phyloP scores from a whole-genome alignment of 2,888 invertebrate genomes.

The Cartodere bifasciata region DNA sequence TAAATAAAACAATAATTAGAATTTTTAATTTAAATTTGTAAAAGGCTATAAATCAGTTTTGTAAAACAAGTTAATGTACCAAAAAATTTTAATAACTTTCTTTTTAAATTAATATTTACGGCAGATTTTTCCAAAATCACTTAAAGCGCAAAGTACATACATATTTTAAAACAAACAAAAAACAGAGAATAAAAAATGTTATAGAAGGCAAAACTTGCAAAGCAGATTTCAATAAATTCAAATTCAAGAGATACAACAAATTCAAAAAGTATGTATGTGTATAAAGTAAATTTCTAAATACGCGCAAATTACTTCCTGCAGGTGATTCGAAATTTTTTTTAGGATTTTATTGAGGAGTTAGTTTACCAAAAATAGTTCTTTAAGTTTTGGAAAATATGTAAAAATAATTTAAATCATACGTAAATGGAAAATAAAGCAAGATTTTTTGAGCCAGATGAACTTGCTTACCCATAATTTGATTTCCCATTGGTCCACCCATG shows the following conservation, averaged over 20 bases:
- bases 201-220: too few relatives aligned
- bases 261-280: not conserved
- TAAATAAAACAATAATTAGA: too few relatives aligned
- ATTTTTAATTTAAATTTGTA: too few relatives aligned
- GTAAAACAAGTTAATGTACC: too few relatives aligned
- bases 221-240: too few relatives aligned
- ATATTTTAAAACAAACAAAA: too few relatives aligned
- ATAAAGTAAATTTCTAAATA: not conserved
- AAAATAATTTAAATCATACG: not conserved
- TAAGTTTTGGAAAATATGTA: not conserved
- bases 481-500: constrained; percentile 27
- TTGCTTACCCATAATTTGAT: constrained; percentile 24
- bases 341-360: not conserved
- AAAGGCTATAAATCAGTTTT: too few relatives aligned
- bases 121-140: too few relatives aligned
- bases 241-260: not conserved
- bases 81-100: too few relatives aligned
- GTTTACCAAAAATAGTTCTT: not conserved
- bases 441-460: not conserved
- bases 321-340: not conserved
- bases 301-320: not conserved
- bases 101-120: too few relatives aligned
- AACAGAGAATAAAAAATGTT: too few relatives aligned
- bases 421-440: not conserved
- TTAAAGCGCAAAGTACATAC: too few relatives aligned